Base-by-base conservation (phyloP, 2,797 vertebrate genomes). In the Naso thynnoides region DNA sequence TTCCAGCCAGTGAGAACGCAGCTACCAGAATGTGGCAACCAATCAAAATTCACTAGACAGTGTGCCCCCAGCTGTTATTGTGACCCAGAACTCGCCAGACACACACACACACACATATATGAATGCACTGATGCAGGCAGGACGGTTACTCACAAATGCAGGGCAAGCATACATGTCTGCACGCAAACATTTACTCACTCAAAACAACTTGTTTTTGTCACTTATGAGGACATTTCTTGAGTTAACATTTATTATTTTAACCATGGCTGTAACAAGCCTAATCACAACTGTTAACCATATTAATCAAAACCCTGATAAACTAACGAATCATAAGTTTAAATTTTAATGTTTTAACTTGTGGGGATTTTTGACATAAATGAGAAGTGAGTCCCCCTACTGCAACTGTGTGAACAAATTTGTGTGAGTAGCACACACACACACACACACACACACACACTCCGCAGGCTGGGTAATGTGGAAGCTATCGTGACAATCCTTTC, bases 41-140 rank as follows among this genome's bases (percentile, higher is more conserved):
- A 92, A 93, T 93, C 84, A 82, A 15, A 73, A 53, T 52, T 27
- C 3, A 76, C 61, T 89, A 53, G 86, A 70, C 82, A 61, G 54
- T 24, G 45, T 23, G 88, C 90, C 89, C 83, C 87, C 81, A 92
- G 92, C 88, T 92, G 90, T 92, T 91, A 91, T 90, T 91, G 85
- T 92, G 92, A 92, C 92, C 92, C 79, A 93, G 91, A 92, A 93
- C 79, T 84, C 69, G 27, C 31, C 73, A 88, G 64, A 84, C 77
- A 74, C 55, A 58, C 55, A 70, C 27, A 64, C 74, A 78, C 52
- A 62, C 71, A 36, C 44, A 73, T 14, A 58, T 42, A 68, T 63
- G 36, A 73, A 79, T 42, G 60, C 78, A 82, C 54, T 72, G 72
- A 85, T 81, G 82, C 81, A 70, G 60, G 47, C 67, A 78, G 67